Base-by-base conservation (phyloP, 2,888 invertebrate species). In the Hirtodrosophila confusa region DNA sequence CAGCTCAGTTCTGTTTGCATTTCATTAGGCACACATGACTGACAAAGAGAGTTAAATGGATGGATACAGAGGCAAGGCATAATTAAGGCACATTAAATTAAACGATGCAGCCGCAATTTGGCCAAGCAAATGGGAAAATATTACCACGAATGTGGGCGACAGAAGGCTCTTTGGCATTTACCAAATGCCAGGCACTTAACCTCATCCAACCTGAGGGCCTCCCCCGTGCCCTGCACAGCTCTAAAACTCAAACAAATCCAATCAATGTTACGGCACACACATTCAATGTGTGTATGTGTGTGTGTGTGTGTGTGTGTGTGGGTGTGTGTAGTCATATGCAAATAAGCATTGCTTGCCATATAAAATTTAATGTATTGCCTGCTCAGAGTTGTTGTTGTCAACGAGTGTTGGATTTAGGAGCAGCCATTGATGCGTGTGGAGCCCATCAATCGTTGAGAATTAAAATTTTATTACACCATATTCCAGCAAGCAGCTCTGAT, bases 161-260 rank as follows among this genome's bases (percentile, higher is more conserved):
- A 31, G 29, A 36, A 12, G 55, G 24, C 58, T 65, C 63, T 78
- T 69, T 78, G 70, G 54, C 79, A 80, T 87, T 83, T 80, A 48
- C 60, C 78, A 75, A 74, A 87, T 87, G 79, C 60, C 76, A 70
- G 64, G 66, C 85, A 85, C 87, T 87, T 86, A 73, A 75, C 61
- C 75, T 56, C 50, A 45, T 24, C 54, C 50, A 37, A 31, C 10
- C 35, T 39, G 11, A 23, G 24, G 31, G 10, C 12, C 45, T 36
- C 6, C 40, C 27, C 36, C 10, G 24, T 23, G 3, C 9, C 2
- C n/a, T 11, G 11, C 37, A 48, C 45, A 35, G 23, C 8, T 45
- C 45, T 41, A 66, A 76, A 71, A 74, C 71, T 87, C 79, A 74
- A 83, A 79, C 83, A 88, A 84, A 86, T 79, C 88, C 83, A 84